Conservation (phyloP, 1,140 invertebrate genomes). For the Drosophila ananassae region DNA sequence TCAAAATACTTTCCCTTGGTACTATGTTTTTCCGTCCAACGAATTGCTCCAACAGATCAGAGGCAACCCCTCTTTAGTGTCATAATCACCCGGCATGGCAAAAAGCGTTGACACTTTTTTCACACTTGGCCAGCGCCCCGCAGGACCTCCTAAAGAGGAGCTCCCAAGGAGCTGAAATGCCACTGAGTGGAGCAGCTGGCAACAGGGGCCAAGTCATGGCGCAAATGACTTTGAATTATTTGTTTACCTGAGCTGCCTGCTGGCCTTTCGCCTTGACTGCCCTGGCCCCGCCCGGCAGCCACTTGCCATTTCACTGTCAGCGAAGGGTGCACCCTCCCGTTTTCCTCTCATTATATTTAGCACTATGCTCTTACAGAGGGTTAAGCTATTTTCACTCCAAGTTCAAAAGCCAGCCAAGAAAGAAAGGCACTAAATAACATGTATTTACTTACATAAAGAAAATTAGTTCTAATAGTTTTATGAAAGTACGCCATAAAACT, state of each 20-base stretch:
- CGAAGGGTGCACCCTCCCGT: slow-evolving; percentile 10
- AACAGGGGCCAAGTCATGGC: slow-evolving; percentile 53
- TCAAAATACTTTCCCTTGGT: slow-evolving; percentile 28
- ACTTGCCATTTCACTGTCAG: slow-evolving; percentile 24
- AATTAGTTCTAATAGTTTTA: no score
- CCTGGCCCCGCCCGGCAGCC: slow-evolving; percentile 10
- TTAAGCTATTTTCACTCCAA: not conserved
- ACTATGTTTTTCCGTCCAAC: not conserved
- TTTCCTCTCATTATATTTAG: slow-evolving; percentile 25
- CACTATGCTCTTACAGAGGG: slow-evolving; percentile 11
- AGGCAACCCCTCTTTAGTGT: slow-evolving; percentile 70
- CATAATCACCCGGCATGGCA: slow-evolving; percentile 62
- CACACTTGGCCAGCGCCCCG: slow-evolving; percentile 50
- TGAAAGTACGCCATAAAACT: no score
- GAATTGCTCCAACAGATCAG: slow-evolving; percentile 20
- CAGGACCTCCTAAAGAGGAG: no score
- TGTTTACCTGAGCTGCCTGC: slow-evolving; percentile 65
- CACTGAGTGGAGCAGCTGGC: slow-evolving; percentile 59
- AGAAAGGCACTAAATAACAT: not conserved
- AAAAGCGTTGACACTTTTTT: slow-evolving; percentile 61
- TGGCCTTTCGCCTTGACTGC: slow-evolving; percentile 5
- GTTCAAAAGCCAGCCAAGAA: not conserved
- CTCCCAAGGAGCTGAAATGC: slow-evolving; percentile 24
- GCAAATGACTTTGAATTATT: slow-evolving; percentile 82
- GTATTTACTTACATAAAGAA: no score